Conservation (phyloP, 1,140 invertebrate genomes). For the Brachystomella parvula region DNA sequence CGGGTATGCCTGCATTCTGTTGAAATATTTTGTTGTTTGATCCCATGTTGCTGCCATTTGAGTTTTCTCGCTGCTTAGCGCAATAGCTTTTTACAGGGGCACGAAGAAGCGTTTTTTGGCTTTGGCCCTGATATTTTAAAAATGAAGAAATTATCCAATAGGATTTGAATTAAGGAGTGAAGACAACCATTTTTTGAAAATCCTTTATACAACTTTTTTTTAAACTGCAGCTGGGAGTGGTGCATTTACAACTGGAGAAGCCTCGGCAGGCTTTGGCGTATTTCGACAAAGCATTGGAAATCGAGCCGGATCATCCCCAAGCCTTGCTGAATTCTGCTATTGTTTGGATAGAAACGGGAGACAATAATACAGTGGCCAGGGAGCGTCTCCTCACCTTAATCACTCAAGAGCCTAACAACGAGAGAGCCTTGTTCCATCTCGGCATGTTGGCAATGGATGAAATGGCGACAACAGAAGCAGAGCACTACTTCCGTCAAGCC, state of each 20-base stretch:
- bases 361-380: conserved; percentile 64
- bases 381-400: conserved; percentile 72
- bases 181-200: no score
- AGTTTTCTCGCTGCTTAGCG: no score
- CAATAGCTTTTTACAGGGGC: no score
- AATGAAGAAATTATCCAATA: no score
- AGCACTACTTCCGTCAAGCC: conserved; percentile 77
- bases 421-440: conserved; percentile 86
- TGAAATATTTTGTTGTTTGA: no score
- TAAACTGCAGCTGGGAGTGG: conserved; percentile 72
- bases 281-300: conserved; percentile 83
- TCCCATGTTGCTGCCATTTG: no score
- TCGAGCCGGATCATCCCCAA: conserved; percentile 90
- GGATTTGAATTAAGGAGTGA: no score
- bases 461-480: conserved; percentile 73
- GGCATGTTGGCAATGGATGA: conserved; percentile 96
- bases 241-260: conserved; percentile 85
- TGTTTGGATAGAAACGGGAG: conserved; percentile 77
- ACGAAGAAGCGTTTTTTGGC: no score
- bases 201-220: neutral
- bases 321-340: conserved; percentile 92
- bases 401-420: conserved; percentile 62
- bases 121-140: no score
- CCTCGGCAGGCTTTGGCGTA: conserved; percentile 80
- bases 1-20: no score